Evolutionary conservation across 2,797 vertebrate genomes (phyloP).

Genomic region (Orestias chungarensis): DNA sequence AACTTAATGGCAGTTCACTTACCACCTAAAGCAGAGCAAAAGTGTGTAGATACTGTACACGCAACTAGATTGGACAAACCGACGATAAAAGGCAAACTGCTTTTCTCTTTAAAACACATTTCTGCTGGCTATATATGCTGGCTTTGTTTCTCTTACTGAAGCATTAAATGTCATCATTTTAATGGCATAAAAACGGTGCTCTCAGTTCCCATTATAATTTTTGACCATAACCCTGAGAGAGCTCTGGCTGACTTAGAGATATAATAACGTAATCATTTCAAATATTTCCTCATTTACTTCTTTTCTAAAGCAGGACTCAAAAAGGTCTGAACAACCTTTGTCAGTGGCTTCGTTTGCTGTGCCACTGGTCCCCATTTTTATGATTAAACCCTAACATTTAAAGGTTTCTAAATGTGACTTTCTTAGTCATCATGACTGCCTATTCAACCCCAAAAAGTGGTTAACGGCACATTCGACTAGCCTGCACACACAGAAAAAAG

Average conservation of each 20-base stretch:
- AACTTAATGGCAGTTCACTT: slow-evolving; percentile 15
- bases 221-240: slow-evolving; percentile 11
- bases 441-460: slow-evolving; percentile 46
- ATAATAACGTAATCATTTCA: slow-evolving; percentile 25
- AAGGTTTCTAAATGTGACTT: slow-evolving; percentile 42
- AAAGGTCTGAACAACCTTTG: slow-evolving; percentile 23
- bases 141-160: slow-evolving; percentile 15
- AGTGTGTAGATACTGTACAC: not conserved
- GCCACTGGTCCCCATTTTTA: slow-evolving; percentile 31
- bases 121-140: not conserved
- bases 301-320: not conserved
- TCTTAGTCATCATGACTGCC: slow-evolving; percentile 38
- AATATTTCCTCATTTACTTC: slow-evolving; percentile 9
- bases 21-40: slow-evolving; percentile 8
- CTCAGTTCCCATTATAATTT: slow-evolving; percentile 12
- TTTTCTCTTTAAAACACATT: not conserved
- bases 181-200: not conserved
- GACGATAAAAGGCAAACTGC: not conserved
- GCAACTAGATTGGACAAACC: slow-evolving; percentile 3
- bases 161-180: slow-evolving; percentile 18
- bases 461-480: slow-evolving; percentile 50
- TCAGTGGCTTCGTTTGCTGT: slow-evolving; percentile 46
- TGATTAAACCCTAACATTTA: slow-evolving; percentile 45
- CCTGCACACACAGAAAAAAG: slow-evolving; percentile 9
- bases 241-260: not conserved